Percentiles rank a stretch among this genome's conserved stretches.
Evolutionary conservation across 2,797 vertebrate genomes (phyloP).

Genomic region (Sorex maritimensis): DNA sequence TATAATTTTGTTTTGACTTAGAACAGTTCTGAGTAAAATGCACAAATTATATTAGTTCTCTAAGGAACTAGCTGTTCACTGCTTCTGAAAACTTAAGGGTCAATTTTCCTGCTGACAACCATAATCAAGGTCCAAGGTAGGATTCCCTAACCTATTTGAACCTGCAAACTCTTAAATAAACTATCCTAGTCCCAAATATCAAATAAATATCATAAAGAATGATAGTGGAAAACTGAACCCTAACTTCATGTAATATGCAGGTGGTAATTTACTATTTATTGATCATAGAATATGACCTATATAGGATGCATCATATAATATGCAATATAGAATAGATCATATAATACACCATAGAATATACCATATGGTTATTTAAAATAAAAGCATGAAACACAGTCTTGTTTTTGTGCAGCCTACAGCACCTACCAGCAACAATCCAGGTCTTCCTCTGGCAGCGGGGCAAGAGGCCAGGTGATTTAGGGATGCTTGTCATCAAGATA

Average conservation of each 20-base stretch:
- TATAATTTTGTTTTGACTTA: not conserved
- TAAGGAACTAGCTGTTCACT: not conserved
- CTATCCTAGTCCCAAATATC: not conserved
- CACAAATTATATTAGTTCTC: not conserved
- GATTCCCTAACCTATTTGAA: accelerated
- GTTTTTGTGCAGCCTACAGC: not conserved
- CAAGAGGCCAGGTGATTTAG: not conserved
- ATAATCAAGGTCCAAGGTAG: accelerated
- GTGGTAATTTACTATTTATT: not conserved
- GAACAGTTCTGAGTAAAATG: not conserved
- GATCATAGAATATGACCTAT: too few species aligned
- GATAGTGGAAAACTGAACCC: not conserved
- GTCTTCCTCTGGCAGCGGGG: too few species aligned
- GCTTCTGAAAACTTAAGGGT: not conserved
- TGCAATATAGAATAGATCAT: too few species aligned
- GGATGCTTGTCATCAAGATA: not conserved
- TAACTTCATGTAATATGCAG: not conserved
- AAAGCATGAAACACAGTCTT: not conserved
- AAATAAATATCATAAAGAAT: not conserved
- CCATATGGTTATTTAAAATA: not conserved
- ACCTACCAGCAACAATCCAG: too few species aligned
- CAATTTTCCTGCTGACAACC: not conserved
- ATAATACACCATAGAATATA: not conserved
- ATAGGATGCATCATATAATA: too few species aligned
- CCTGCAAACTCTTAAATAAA: not conserved